Evolutionary conservation across 2,888 invertebrate genomes (phyloP), one percentile per base, ranked within the genome.

Genomic region (Paralinhomoeus sp.): DNA sequence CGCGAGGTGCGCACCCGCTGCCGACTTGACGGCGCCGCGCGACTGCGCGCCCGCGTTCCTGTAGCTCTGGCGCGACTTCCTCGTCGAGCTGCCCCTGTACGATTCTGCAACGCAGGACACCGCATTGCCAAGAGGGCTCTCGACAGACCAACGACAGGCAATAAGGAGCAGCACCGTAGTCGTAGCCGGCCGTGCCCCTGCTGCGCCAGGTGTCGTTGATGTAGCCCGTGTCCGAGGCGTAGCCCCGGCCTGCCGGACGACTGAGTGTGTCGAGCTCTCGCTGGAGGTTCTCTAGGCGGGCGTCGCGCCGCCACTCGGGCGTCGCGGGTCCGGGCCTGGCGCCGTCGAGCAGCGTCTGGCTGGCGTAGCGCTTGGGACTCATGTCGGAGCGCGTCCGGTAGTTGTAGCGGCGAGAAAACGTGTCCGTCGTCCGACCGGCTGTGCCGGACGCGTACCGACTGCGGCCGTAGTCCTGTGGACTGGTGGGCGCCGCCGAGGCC

Each of bases 281-380:
- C 47, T 61, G 60, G 44, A 61, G 51, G 5, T 55, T 55, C 48
- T 56, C 54, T 41, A 61, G 50, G n/a, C n/a, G n/a, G 23, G 61
- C 61, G 42, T 61, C 60, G 3, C 56, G 49, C 40, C 53, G 52
- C 33, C 53, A 51, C 42, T 57, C 53, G 1, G 58, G 58, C n/a
- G 60, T 59, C 41, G 52, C 48, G 17, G 61, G 61, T 5, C 61
- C 61, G 21, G 61, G 61, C 20, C 61, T 49, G 7, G 53, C 51
- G 23, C 60, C 61, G 49, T 62, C 60, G 23, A 61, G 48, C 31
- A 61, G 50, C 15, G 61, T 58, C 51, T 57, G 58, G 27, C 54
- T 54, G 34, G 56, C 58, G 48, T 58, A 60, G 18, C 58, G 52
- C 15, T 57, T 45, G 18, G 57, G 57, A 33, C 53, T 46, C n/a